These are phyloP conservation scores for Micrasema longulum DNA, from an alignment of 1,140 invertebrate genomes.

Conservation along the genomic window DNA sequence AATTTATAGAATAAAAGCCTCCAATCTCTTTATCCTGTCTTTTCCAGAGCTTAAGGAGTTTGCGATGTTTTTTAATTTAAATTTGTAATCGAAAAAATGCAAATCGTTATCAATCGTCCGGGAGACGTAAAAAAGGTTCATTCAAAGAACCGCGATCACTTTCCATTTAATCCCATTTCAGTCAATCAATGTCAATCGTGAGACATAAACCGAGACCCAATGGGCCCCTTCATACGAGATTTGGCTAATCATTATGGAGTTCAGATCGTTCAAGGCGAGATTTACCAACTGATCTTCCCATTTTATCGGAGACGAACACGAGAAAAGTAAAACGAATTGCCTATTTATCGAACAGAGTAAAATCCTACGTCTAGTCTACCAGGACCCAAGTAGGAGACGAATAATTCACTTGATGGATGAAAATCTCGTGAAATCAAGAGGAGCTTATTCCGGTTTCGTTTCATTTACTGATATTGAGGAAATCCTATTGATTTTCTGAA, in stretches of 20 bases:
- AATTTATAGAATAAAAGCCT: background rate
- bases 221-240: constrained; percentile 33
- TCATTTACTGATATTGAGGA: too few relatives aligned
- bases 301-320: constrained; percentile 30
- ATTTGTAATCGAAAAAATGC: constrained; percentile 3
- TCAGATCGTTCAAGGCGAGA: constrained; percentile 33
- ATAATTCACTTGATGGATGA: background rate
- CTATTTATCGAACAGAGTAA: constrained; percentile 25
- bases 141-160: constrained; percentile 16
- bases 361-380: constrained; percentile 10
- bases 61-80: background rate
- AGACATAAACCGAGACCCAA: constrained; percentile 28
- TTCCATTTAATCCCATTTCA: constrained; percentile 33
- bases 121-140: constrained; percentile 13
- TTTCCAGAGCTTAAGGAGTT: too few relatives aligned
- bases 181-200: constrained; percentile 38
- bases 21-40: background rate
- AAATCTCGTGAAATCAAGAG: background rate
- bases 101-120: constrained; percentile 29
- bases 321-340: constrained; percentile 25
- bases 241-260: constrained; percentile 39
- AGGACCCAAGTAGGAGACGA: background rate
- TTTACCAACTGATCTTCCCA: constrained; percentile 24
- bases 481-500: too few relatives aligned
- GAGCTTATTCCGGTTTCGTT: too few relatives aligned